Percentiles rank a stretch among this genome's conserved stretches.
phyloP scores from a whole-genome alignment of 2,113 vertebrate species.

The Rhegmatorhina hoffmannsi region DNA sequence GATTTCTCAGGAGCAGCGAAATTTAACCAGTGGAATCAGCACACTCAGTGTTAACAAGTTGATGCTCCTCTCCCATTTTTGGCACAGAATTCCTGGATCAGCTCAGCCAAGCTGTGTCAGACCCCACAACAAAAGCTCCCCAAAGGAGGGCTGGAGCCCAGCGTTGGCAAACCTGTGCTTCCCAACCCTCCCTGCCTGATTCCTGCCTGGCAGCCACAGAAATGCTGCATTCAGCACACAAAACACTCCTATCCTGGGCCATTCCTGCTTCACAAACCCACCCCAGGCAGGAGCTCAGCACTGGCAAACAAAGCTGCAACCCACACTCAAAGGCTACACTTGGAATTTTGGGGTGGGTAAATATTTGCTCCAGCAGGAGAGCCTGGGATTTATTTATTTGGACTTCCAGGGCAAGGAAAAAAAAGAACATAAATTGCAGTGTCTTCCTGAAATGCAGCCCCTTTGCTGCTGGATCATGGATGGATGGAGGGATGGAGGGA shows the following conservation, averaged over 20 bases:
- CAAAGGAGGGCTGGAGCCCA: not conserved
- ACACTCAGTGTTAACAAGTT: not conserved
- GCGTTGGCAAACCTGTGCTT: not conserved
- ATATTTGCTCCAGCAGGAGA: not conserved
- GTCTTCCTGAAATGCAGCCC: not conserved
- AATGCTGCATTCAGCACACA: not conserved
- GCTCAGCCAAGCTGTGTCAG: not conserved
- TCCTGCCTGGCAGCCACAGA: not conserved
- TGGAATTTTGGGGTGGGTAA: not conserved
- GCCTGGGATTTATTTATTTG: conserved; percentile 33
- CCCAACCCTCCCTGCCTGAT: not conserved
- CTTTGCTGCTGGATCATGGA: not conserved
- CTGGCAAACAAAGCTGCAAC: conserved; percentile 9
- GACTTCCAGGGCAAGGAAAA: not conserved
- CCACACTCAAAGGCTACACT: not conserved
- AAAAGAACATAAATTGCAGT: not conserved
- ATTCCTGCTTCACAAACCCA: not conserved
- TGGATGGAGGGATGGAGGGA: not conserved
- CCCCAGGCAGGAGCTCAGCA: not conserved
- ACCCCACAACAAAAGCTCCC: not conserved
- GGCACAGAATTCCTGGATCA: not conserved
- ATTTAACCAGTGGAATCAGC: not conserved
- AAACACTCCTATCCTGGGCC: not conserved
- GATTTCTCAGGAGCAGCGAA: not conserved
- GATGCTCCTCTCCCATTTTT: not conserved